Evolutionary conservation across 2,888 invertebrate genomes (phyloP), one percentile per base, ranked within the genome.

Genomic region (Ischnus inquisitorius): DNA sequence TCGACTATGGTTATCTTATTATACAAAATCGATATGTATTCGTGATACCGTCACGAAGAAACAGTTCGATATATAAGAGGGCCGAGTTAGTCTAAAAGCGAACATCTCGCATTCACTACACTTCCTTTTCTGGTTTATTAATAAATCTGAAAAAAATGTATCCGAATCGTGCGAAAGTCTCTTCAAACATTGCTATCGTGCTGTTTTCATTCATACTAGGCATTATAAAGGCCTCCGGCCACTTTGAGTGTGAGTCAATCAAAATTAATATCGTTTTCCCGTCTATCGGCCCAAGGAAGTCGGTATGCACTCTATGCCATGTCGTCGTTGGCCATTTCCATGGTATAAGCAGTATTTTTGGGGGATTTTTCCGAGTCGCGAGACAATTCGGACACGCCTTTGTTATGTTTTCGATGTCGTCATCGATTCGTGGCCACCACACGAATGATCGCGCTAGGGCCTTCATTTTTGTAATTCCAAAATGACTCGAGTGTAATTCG

Each of bases 221-320:
- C 51, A 74, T 65, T 8, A 83, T 43, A 22, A 51, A 57, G 5
- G 88, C 85, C 71, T 90, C 88, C n/a, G n/a, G n/a, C n/a, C n/a
- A n/a, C n/a, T n/a, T n/a, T n/a, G n/a, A n/a, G n/a, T n/a, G n/a
- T n/a, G n/a, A n/a, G n/a, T n/a, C n/a, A n/a, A n/a, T n/a, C n/a
- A n/a, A n/a, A n/a, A 89, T 68, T 2, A 90, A 78, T 64, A 89
- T 87, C 64, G 82, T 74, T 65, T 86, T 69, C 2, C 83, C 81
- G 19, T 80, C 43, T 2, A 85, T 41, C 74, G 89, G 89, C 3
- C 88, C 88, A 16, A 88, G 88, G 69, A 88, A 90, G 65, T 90
- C 89, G 12, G 89, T 87, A 41, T 90, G 90, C 1, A 90, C 79
- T 51, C 90, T 62, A 67, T 90, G 83, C 86, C 88, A 89, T 19